phyloP scores from a whole-genome alignment of 2,888 invertebrate species.

The Temnothorax rugatulus region DNA sequence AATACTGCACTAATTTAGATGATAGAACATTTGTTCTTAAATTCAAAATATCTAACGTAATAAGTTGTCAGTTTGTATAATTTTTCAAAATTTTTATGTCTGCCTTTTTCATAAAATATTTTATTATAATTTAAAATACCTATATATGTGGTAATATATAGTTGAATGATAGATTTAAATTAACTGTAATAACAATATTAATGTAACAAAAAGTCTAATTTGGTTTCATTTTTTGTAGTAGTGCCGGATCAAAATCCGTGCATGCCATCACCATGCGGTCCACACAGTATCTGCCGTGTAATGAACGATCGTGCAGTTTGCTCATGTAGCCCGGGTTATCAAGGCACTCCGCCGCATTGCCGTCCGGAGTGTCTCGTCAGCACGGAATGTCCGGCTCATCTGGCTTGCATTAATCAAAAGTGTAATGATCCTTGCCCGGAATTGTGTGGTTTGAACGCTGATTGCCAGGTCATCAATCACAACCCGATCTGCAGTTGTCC shows the following conservation, averaged over 20 bases:
- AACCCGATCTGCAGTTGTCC: constrained; percentile 90
- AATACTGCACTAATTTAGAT: background rate
- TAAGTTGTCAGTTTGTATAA: background rate
- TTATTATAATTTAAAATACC: background rate
- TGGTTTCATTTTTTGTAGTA: constrained; percentile 74
- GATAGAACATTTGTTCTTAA: background rate
- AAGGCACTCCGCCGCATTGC: constrained; percentile 88
- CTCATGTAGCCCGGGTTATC: constrained; percentile 88
- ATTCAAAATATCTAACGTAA: background rate
- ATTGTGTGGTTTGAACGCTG: constrained; percentile 88
- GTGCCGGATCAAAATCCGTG: constrained; percentile 87
- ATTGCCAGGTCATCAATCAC: constrained; percentile 89
- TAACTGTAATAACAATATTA: background rate
- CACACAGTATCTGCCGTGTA: constrained; percentile 88
- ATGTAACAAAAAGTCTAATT: background rate
- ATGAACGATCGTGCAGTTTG: constrained; percentile 88
- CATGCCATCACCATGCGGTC: constrained; percentile 89
- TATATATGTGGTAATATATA: background rate
- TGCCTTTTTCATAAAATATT: background rate
- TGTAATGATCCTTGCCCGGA: constrained; percentile 90
- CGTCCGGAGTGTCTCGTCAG: constrained; percentile 89
- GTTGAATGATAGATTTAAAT: background rate
- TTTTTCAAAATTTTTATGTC: background rate
- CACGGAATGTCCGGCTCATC: constrained; percentile 88
- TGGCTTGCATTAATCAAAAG: constrained; percentile 89